These are phyloP conservation scores for Rhombomys opimus DNA, from an alignment of 2,113 vertebrate genomes.

Conservation along the genomic window DNA sequence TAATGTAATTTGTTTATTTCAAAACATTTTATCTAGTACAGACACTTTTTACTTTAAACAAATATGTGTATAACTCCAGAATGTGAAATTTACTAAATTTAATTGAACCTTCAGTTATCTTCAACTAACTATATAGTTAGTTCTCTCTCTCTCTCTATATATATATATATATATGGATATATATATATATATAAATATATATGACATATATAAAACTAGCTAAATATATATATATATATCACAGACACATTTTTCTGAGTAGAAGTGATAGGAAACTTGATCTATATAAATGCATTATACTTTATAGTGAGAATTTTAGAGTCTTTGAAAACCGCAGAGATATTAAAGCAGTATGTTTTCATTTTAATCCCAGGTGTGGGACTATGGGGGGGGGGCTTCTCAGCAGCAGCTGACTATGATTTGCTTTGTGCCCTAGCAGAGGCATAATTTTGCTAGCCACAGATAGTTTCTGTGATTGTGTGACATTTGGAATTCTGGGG, in stretches of 20 bases:
- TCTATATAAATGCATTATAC: conserved; percentile 18
- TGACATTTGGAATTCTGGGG: no score
- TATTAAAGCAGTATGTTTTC: no score
- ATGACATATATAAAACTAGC: not conserved
- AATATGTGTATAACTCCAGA: conserved; percentile 72
- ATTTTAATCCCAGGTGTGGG: no score
- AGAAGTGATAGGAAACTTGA: conserved; percentile 41
- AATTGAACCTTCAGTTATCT: conserved; percentile 73
- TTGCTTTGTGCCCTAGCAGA: no score
- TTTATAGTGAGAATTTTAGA: no score
- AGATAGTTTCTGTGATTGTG: no score
- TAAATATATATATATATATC: no score
- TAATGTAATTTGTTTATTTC: conserved; percentile 68
- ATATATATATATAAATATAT: conserved; percentile 16
- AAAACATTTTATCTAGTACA: conserved; percentile 59
- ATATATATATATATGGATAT: conserved; percentile 14
- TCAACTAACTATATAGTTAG: conserved; percentile 51
- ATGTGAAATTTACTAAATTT: conserved; percentile 73
- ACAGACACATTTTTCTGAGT: conserved; percentile 30
- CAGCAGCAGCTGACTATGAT: no score
- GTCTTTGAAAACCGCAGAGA: no score
- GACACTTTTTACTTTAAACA: conserved; percentile 70
- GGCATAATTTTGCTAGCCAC: no score
- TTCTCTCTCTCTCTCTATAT: no score
- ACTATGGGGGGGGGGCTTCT: no score